Conservation (phyloP, 2,113 vertebrate genomes). For the Lamprotornis superbus region DNA sequence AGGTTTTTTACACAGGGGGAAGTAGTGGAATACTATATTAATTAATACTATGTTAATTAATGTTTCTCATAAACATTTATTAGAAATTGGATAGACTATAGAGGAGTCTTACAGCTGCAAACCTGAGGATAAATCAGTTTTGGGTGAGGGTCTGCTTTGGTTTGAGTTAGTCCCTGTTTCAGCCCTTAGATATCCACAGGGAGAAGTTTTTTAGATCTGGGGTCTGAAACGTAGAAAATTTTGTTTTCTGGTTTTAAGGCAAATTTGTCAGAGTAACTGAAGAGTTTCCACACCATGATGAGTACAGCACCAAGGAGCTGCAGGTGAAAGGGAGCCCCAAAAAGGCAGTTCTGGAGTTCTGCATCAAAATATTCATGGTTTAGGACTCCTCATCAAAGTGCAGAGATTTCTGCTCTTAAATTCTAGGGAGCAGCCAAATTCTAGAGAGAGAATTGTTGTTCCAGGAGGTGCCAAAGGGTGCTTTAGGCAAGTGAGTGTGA, state of each 20-base stretch:
- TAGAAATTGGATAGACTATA: neutral
- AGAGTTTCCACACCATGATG: neutral
- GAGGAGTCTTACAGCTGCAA: neutral
- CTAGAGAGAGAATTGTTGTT: neutral
- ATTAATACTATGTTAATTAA: neutral
- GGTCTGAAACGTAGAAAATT: neutral
- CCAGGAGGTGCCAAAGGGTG: neutral
- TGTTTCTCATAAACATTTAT: neutral
- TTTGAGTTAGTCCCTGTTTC: neutral
- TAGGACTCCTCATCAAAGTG: neutral
- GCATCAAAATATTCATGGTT: neutral
- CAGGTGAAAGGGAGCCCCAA: neutral
- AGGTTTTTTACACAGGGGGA: neutral
- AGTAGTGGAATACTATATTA: neutral
- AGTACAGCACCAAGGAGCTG: neutral
- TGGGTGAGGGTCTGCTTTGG: neutral
- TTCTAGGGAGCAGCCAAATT: neutral
- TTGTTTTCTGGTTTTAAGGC: neutral
- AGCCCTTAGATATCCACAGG: neutral
- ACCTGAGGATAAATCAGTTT: neutral
- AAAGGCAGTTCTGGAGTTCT: neutral
- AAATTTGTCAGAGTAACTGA: neutral
- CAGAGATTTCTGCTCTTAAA: neutral
- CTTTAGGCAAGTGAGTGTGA: neutral
- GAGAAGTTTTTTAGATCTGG: neutral